A percentile compares a stretch with the other conserved stretches of the same genome.
Evolutionary conservation across 2,797 vertebrate genomes (phyloP).

Genomic region (Heliangelus exortis): DNA sequence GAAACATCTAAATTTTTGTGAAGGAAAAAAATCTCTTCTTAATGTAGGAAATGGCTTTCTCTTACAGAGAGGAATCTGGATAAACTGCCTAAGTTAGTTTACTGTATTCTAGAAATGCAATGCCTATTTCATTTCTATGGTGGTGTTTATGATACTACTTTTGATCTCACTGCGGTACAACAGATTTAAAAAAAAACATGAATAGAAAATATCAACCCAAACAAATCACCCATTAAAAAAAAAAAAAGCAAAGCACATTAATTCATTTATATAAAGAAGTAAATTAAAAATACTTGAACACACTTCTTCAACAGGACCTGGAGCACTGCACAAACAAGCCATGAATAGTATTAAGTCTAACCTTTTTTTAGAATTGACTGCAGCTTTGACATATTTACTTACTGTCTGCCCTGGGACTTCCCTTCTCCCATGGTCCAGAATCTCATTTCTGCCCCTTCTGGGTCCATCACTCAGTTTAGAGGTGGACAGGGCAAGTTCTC

Average conservation of each 20-base stretch:
- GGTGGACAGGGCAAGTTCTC: rapidly evolving
- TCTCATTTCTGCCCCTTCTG: neutral
- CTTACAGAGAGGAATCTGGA: neutral
- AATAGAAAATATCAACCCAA: neutral
- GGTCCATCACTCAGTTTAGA: neutral
- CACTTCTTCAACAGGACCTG: neutral
- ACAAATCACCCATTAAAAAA: neutral
- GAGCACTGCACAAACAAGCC: neutral
- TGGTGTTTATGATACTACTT: neutral
- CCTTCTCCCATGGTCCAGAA: neutral
- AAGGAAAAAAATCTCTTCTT: neutral
- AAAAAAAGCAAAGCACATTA: neutral
- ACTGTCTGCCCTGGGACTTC: neutral
- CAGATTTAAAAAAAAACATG: neutral
- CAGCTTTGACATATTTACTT: neutral
- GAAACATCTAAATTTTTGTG: neutral
- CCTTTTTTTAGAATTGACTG: neutral
- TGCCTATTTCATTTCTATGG: neutral
- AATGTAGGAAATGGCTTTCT: neutral
- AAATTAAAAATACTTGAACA: neutral
- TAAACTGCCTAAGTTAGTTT: neutral
- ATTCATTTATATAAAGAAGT: neutral
- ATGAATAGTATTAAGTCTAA: neutral
- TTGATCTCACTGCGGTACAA: neutral
- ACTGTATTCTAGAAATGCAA: neutral